Base-by-base conservation (phyloP, 2,113 vertebrate genomes). In the Corapipo altera region DNA sequence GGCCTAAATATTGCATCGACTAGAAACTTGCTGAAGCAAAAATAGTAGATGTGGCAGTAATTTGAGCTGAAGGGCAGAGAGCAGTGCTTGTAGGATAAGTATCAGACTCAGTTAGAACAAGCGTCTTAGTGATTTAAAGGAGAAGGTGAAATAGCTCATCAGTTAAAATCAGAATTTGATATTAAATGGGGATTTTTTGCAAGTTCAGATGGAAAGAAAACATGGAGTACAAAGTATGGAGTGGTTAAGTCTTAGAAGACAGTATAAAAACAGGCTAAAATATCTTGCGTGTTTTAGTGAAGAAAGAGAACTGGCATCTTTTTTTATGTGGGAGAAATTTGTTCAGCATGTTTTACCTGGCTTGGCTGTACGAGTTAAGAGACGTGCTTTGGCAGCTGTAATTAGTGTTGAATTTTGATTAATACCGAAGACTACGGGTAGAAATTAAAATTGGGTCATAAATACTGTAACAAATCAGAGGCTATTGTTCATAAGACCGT, bases 341-440 rank as follows among this genome's bases (percentile, higher is more conserved):
- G 69, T 96, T 94, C 72, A 77, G 55, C 33, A 1, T 95, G 86
- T 96, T 97, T 94, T 96, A 91, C 86, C 92, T 95, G 91, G 92
- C 92, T 89, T 2, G 7, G 88, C 87, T 89, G 44, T 79, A 65
- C 49, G 77, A 52, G 41, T 83, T 70, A 35, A 43, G 58, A 73
- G 78, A 77, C 1, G 23, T 94, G 90, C 70, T 89, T 96, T 93
- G 93, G 92, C 90, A 92, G 9, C 65, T 74, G 52, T 67, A 84
- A 71, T 91, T 86, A 86, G 39, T 30, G 88, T 49, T 87, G 83
- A 81, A 49, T 91, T 89, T 82, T 94, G 90, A 55, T 16, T 93
- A 20, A 11, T 84, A 16, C 23, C 67, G 49, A 87, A 87, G 69
- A 72, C 57, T 51, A 12, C 71, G 48, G 22, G 18, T 92, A 81